Evolutionary conservation across 1,140 invertebrate genomes (phyloP), one percentile per base, ranked within the genome.

Genomic region (Neodiprion pinetum): DNA sequence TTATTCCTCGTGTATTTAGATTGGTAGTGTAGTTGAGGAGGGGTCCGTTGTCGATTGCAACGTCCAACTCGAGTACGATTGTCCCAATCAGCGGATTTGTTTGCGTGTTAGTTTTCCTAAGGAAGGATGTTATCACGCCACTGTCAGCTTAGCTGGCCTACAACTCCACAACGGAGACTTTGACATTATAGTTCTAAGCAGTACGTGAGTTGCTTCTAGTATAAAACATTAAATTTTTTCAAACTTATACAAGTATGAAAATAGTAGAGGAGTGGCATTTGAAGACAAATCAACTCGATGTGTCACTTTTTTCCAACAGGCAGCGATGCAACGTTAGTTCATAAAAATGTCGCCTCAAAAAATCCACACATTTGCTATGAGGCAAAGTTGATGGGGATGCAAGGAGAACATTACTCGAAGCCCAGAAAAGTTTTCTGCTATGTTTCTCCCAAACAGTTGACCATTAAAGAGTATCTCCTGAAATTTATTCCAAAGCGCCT

Each of bases 401-500:
- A 94, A 76, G 92, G 92, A 9, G 91, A 93, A 76, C 89, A 85
- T 72, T 89, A 92, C 68, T 84, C 89, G 4, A 96, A 96, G 81
- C 93, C 95, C 9, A 95, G 96, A 81, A 96, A 95, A 88, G 95
- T 98, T 53, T 92, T 95, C 78, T 95, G 95, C 84, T 97, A 95
- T 83, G 94, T 96, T 77, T 95, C 94, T 75, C 93, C 95, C 28
- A 96, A 97, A 88, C 95, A 97, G 89, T 88, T 97, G 61, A 96
- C 95, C 48, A 92, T 98, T 80, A 97, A 97, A 88, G 96, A 98
- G 89, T 96, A 96, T 89, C 92, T 97, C 76, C 89, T 98, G 73
- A 96, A 95, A 89, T 95, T 98, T 82, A 96, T 98, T 83, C 96
- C 96, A 53, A 97, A 97, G 86, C 90, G 96, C 78, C 90, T 98